Base-by-base conservation (phyloP, 2,797 vertebrate genomes). In the Amphiprion clarkii region DNA sequence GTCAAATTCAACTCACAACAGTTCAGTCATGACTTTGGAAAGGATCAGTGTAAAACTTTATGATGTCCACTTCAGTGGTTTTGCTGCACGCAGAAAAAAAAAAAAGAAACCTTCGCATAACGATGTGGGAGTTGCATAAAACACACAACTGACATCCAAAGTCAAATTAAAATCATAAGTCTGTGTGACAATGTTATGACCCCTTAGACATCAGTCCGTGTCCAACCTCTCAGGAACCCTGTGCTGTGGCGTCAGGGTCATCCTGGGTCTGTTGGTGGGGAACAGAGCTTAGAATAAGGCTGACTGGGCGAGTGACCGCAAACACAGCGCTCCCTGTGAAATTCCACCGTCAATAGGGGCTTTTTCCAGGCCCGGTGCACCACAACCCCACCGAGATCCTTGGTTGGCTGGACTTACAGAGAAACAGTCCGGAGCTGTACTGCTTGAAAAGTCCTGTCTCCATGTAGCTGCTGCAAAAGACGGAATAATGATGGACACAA, bases 301-400 rank as follows among this genome's bases (percentile, higher is more conserved):
- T 74, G 71, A 75, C 70, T 76, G 82, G 78, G 61, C 12, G 6
- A 84, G 51, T 56, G 82, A 87, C 88, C 87, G 67, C 79, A 90
- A 82, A 86, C 86, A 79, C 87, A 78, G 74, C 48, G 70, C 71
- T 88, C 21, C 65, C 81, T 81, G 89, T 88, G 76, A 92, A 93
- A 89, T 78, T 87, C 85, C 88, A 79, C 74, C 54, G 71, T 92
- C 92, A 89, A 79, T 78, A 84, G 91, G 90, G 89, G 82, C 82
- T 92, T 93, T 92, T 92, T 92, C 86, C 82, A 81, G 74, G 31
- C 64, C 76, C 21, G 29, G 72, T 74, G 71, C 51, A 81, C 86
- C 87, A 67, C 90, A 91, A 59, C 19, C 76, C 79, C 86, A 81
- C 17, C 1, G 76, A 83, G 86, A 86, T 67, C 74, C 62, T 52